Evolutionary conservation across 2,797 vertebrate species (phyloP).

Genomic region (Oreortyx pictus): DNA sequence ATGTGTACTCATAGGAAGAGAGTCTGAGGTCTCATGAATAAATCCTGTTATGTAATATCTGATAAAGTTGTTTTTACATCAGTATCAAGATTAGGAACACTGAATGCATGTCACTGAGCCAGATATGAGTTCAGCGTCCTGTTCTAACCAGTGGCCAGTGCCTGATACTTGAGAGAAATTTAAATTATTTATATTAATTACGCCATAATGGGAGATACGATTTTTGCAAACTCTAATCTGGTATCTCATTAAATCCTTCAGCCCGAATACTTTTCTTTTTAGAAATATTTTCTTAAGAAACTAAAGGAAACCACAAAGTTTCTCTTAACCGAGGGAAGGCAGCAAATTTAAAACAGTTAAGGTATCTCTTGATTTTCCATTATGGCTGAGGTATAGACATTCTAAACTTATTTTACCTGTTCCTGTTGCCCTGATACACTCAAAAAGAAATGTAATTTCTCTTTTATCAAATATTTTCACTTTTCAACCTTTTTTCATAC

Average conservation of each 20-base stretch:
- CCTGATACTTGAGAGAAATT: not conserved
- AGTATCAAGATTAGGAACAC: slow-evolving; percentile 5
- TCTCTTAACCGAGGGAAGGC: not conserved
- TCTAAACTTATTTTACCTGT: not conserved
- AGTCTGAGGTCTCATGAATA: slow-evolving; percentile 37
- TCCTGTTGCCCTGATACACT: not conserved
- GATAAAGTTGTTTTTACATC: slow-evolving; percentile 60
- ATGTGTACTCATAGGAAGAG: slow-evolving; percentile 49
- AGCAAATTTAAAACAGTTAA: not conserved
- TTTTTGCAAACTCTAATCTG: not conserved
- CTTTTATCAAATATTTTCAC: not conserved
- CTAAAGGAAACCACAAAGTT: not conserved
- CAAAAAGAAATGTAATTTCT: not conserved
- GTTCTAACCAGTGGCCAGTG: not conserved
- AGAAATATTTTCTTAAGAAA: not conserved
- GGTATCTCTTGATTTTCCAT: not conserved
- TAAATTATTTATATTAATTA: not conserved
- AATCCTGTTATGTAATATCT: slow-evolving; percentile 59
- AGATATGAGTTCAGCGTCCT: slow-evolving; percentile 21
- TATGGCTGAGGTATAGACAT: not conserved
- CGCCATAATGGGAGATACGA: not conserved
- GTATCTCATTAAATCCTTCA: not conserved
- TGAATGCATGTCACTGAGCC: not conserved
- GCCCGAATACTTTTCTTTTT: not conserved
- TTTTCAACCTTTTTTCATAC: not conserved